A percentile compares a stretch with the other conserved stretches of the same genome.
Conservation (phyloP, 92 coral and sea anemone genomes). For the Virgularia gustaviana region DNA sequence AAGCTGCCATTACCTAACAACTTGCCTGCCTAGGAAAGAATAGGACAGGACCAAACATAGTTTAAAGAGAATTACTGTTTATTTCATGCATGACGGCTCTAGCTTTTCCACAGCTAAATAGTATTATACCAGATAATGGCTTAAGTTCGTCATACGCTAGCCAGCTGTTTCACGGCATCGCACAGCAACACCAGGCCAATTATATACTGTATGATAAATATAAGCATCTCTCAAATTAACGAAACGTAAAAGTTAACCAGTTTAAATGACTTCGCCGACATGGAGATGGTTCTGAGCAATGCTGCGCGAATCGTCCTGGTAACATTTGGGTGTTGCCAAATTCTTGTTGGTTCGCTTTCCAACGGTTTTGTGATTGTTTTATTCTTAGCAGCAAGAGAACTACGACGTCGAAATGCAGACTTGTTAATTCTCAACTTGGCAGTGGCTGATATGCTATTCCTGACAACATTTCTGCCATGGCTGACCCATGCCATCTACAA, state of each 20-base stretch:
- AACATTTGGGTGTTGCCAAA: background rate
- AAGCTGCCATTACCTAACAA: too few species aligned
- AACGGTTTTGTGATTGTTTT: background rate
- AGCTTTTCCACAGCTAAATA: conserved; percentile 5
- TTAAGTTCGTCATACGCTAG: background rate
- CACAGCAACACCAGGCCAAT: too few species aligned
- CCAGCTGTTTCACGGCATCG: too few species aligned
- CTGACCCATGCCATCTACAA: background rate
- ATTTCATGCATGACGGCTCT: too few species aligned
- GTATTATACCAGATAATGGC: too few species aligned
- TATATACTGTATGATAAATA: too few species aligned
- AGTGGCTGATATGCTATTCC: background rate
- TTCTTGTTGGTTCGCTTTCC: background rate
- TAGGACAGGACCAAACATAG: too few species aligned
- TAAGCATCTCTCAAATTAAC: too few species aligned
- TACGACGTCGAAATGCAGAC: background rate
- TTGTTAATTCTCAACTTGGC: conserved; percentile 5
- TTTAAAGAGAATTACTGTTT: too few species aligned
- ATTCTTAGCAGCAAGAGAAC: background rate
- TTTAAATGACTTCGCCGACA: background rate
- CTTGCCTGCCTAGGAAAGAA: too few species aligned
- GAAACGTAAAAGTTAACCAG: too few species aligned
- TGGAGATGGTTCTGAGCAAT: background rate
- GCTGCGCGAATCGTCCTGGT: background rate
- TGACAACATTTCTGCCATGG: background rate